Conservation (phyloP, 1,140 invertebrate species). For the Cepaea nemoralis region DNA sequence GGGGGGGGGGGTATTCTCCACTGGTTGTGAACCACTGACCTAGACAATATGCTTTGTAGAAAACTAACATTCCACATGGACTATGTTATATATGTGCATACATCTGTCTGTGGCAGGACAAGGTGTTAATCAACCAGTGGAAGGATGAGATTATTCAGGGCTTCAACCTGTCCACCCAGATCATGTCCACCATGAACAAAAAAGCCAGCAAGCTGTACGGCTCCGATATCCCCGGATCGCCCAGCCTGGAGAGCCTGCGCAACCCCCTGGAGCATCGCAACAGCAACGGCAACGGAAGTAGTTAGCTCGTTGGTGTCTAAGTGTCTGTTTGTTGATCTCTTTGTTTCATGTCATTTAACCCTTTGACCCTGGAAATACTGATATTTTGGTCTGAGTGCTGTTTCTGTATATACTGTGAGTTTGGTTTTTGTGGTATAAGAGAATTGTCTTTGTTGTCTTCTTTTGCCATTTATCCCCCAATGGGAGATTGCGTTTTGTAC, state of each 20-base stretch:
- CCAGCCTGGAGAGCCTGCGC: conserved; percentile 61
- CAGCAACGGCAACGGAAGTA: conserved; percentile 60
- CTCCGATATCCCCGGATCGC: conserved; percentile 64
- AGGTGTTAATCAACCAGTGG: conserved; percentile 72
- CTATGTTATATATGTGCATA: neutral
- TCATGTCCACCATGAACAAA: conserved; percentile 72
- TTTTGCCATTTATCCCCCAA: neutral
- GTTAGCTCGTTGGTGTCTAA: conserved; percentile 24
- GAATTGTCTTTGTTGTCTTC: no score
- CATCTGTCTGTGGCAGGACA: conserved; percentile 62
- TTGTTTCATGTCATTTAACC: neutral
- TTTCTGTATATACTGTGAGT: no score
- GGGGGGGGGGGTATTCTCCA: no score
- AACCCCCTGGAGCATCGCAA: conserved; percentile 68
- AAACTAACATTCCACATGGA: neutral
- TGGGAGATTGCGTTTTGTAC: no score
- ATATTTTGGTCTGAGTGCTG: no score
- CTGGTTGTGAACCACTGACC: no score
- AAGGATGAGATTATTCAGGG: conserved; percentile 72
- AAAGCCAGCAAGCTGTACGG: conserved; percentile 72
- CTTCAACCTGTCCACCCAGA: conserved; percentile 69
- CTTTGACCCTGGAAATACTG: neutral
- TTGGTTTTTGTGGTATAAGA: no score
- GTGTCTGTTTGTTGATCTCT: no score
- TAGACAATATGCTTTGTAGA: no score